Conservation (phyloP, 2,113 vertebrate genomes). For the Menura novaehollandiae region DNA sequence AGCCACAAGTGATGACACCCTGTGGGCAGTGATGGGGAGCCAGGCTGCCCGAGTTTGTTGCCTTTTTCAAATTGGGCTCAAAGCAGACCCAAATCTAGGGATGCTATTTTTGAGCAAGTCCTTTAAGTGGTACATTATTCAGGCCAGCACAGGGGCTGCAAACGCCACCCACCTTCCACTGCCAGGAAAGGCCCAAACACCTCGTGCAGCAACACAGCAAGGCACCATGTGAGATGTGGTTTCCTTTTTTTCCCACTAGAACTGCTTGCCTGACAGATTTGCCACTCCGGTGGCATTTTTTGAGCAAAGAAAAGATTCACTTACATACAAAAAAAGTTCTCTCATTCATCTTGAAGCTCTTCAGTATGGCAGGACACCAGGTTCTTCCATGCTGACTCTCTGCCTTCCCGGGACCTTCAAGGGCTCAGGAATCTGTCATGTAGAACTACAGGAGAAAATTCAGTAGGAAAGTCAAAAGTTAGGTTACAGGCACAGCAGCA, state of each 20-base stretch:
- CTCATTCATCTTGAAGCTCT: neutral
- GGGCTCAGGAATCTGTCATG: neutral
- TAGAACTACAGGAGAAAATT: neutral
- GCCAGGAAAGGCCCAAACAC: neutral
- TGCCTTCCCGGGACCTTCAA: neutral
- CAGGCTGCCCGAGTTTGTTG: neutral
- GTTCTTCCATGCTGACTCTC: neutral
- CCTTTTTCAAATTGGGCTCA: neutral
- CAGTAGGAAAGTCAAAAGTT: neutral
- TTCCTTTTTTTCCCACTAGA: neutral
- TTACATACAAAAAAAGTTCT: neutral
- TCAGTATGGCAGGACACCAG: neutral
- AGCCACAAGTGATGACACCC: fast-evolving
- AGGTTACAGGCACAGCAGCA: neutral
- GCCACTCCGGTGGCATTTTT: neutral
- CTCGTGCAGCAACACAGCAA: neutral
- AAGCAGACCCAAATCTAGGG: neutral
- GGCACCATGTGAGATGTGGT: neutral
- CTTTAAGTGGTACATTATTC: neutral
- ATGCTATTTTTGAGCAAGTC: neutral
- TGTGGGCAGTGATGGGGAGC: fast-evolving
- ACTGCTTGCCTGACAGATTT: neutral
- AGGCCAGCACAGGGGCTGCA: neutral
- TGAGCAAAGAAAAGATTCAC: neutral
- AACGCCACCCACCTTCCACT: neutral